Conservation (phyloP, 1,140 invertebrate genomes). For the Telenomus remus region DNA sequence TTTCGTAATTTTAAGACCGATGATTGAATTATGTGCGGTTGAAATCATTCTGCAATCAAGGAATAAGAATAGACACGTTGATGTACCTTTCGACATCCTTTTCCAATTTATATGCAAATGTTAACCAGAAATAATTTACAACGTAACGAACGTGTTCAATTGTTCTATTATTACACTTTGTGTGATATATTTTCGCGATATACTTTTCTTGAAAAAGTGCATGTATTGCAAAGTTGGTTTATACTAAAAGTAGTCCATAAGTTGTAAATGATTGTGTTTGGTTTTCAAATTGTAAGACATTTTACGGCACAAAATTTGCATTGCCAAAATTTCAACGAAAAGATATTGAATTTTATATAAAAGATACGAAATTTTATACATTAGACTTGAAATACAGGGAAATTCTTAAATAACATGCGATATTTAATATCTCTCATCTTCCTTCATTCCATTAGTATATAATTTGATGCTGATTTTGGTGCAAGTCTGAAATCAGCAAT, state of each 20-base stretch:
- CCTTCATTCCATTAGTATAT: too few relatives aligned
- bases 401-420: conserved; percentile 14
- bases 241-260: conserved; percentile 16
- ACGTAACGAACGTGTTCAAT: conserved; percentile 10
- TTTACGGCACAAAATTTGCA: conserved; percentile 26
- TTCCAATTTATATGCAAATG: conserved; percentile 26
- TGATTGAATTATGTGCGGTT: background rate
- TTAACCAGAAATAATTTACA: conserved; percentile 20
- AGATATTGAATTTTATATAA: conserved; percentile 37
- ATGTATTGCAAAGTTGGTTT: background rate
- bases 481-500: background rate
- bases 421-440: background rate
- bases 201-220: background rate
- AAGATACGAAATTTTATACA: conserved; percentile 34
- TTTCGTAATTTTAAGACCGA: conserved; percentile 4
- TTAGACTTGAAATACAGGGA: conserved; percentile 33
- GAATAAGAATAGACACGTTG: conserved; percentile 8
- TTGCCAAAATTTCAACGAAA: conserved; percentile 39
- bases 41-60: conserved; percentile 15
- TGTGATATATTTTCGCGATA: background rate
- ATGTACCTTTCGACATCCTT: conserved; percentile 17
- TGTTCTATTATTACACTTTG: conserved; percentile 26
- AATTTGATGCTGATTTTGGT: too few relatives aligned
- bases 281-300: conserved; percentile 16
- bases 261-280: conserved; percentile 21